These are phyloP conservation scores for Danionella dracula DNA, from an alignment of 2,797 vertebrate genomes.

Conservation along the genomic window DNA sequence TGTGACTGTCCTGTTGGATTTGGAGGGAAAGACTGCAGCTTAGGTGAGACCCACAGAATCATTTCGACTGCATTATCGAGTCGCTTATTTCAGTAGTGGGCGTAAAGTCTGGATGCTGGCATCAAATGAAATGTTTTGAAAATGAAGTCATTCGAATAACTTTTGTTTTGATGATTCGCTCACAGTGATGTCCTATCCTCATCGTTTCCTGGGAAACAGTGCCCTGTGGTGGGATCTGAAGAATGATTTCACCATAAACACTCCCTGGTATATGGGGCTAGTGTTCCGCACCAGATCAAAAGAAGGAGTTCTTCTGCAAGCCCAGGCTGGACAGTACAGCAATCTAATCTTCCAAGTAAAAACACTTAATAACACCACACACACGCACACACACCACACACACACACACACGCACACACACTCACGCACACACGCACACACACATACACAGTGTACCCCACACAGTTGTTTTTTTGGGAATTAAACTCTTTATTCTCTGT, in stretches of 20 bases:
- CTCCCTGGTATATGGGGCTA: constrained; percentile 92
- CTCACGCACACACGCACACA: neutral
- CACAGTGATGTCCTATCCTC: constrained; percentile 87
- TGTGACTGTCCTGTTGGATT: constrained; percentile 93
- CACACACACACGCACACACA: neutral
- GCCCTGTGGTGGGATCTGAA: constrained; percentile 93
- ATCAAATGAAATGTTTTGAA: neutral
- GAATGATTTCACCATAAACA: constrained; percentile 84
- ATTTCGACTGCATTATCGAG: no score
- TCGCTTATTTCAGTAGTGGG: no score
- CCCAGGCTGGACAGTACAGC: constrained; percentile 87
- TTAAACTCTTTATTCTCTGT: no score
- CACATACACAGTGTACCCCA: no score
- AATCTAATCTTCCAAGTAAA: constrained; percentile 87
- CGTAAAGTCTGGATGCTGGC: neutral
- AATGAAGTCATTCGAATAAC: constrained; percentile 11
- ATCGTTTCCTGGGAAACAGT: constrained; percentile 88
- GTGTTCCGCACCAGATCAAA: constrained; percentile 84
- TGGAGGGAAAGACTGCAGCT: constrained; percentile 92
- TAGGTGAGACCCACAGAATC: constrained; percentile 65
- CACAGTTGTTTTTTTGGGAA: no score
- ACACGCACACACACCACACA: no score
- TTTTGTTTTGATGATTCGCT: constrained; percentile 25
- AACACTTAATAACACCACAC: neutral
- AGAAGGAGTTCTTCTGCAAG: constrained; percentile 85